Evolutionary conservation across 2,888 invertebrate genomes (phyloP).

Genomic region (Nymphalis polychloros): DNA sequence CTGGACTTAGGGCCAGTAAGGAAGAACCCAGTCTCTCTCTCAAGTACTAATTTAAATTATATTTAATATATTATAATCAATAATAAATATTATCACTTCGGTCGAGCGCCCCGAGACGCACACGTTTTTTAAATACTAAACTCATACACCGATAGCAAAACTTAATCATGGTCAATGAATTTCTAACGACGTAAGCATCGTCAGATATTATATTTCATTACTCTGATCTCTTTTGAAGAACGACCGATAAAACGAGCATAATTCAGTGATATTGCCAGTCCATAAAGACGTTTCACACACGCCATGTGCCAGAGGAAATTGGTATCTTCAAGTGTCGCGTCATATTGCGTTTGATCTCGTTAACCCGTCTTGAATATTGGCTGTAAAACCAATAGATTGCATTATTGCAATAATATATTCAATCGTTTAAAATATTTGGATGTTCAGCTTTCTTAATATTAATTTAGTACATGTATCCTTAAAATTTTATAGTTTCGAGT

Average conservation of each 20-base stretch:
- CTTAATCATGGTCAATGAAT: constrained; percentile 4
- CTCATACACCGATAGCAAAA: neutral
- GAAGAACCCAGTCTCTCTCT: too few species aligned
- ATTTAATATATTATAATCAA: too few species aligned
- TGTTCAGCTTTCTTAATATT: neutral
- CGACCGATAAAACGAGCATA: constrained; percentile 26
- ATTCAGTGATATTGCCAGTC: constrained; percentile 27
- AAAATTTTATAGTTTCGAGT: too few species aligned
- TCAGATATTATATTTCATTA: constrained; percentile 23
- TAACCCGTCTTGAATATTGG: constrained; percentile 22
- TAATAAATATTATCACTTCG: too few species aligned
- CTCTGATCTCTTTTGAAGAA: constrained; percentile 23
- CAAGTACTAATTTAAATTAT: too few species aligned
- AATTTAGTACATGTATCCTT: too few species aligned
- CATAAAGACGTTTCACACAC: constrained; percentile 32
- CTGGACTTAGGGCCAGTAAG: too few species aligned
- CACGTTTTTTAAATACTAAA: too few species aligned
- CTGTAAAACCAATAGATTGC: constrained; percentile 13
- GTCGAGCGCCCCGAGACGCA: too few species aligned
- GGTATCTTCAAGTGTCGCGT: constrained; percentile 23
- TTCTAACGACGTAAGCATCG: neutral
- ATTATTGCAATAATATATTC: constrained; percentile 1
- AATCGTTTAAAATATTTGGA: neutral
- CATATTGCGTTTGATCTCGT: constrained; percentile 19
- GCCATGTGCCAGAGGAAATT: constrained; percentile 26